A percentile compares a stretch with the other conserved stretches of the same genome.
phyloP scores from a whole-genome alignment of 1,140 invertebrate species.

The Diorhabda carinulata region DNA sequence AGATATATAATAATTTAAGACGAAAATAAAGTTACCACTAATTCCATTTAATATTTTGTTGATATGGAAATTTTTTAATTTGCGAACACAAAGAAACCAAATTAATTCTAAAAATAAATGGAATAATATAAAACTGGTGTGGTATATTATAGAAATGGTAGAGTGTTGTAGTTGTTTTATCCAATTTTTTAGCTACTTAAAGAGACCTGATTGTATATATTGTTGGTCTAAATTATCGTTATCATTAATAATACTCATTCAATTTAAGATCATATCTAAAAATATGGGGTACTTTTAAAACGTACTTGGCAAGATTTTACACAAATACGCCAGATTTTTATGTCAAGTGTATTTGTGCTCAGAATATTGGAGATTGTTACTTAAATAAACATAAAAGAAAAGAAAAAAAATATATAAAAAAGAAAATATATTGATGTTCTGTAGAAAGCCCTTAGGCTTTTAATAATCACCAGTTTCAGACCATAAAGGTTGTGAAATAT shows the following conservation, averaged over 20 bases:
- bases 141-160: no score
- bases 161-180: no score
- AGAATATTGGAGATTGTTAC: constrained; percentile 25
- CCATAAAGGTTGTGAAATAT: constrained; percentile 20
- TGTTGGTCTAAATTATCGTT: no score
- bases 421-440: constrained; percentile 29
- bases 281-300: constrained; percentile 6
- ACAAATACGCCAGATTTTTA: constrained; percentile 8
- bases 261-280: not conserved
- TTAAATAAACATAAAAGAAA: constrained; percentile 18
- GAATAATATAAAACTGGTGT: no score
- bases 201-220: no score
- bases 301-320: not conserved
- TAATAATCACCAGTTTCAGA: constrained; percentile 22
- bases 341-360: constrained; percentile 5
- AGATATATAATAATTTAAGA: no score
- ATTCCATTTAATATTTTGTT: no score
- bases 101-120: no score
- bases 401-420: not conserved
- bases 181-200: no score
- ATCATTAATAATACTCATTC: not conserved
- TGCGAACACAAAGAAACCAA: no score
- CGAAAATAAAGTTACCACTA: no score
- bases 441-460: constrained; percentile 31
- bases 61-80: no score